phyloP scores from a whole-genome alignment of 2,888 invertebrate species.

The Proisotoma minuta region DNA sequence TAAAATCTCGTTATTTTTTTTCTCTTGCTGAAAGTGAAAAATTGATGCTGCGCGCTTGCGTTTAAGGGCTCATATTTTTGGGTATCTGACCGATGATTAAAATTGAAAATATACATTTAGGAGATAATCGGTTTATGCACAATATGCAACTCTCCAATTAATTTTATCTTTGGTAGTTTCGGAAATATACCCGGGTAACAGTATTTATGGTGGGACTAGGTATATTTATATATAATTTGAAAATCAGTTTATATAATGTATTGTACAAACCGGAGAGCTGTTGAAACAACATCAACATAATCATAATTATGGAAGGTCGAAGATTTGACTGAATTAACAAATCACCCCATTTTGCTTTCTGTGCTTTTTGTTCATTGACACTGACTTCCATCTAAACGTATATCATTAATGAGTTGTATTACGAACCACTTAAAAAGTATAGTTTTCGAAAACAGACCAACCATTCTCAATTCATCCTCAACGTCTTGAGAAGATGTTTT shows the following conservation, averaged over 20 bases:
- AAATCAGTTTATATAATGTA: conserved; percentile 13
- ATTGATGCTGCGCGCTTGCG: no score
- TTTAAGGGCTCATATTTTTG: no score
- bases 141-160: no score
- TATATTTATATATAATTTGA: conserved; percentile 39
- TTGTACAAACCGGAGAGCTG: conserved; percentile 66
- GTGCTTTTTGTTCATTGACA: conserved; percentile 35
- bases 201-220: no score
- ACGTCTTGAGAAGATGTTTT: conserved; percentile 49
- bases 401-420: neutral
- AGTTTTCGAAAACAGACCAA: conserved; percentile 13
- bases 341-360: conserved; percentile 31
- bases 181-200: no score
- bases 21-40: no score
- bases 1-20: no score
- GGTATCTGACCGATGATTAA: no score
- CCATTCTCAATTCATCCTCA: conserved; percentile 40
- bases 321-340: conserved; percentile 28
- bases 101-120: no score
- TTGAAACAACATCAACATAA: conserved; percentile 79
- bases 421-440: neutral
- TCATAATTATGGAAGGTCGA: conserved; percentile 65
- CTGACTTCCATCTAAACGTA: conserved; percentile 35
- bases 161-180: no score
- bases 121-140: no score